phyloP scores from a whole-genome alignment of 2,797 vertebrate genomes.

The Mergus octosetaceus region DNA sequence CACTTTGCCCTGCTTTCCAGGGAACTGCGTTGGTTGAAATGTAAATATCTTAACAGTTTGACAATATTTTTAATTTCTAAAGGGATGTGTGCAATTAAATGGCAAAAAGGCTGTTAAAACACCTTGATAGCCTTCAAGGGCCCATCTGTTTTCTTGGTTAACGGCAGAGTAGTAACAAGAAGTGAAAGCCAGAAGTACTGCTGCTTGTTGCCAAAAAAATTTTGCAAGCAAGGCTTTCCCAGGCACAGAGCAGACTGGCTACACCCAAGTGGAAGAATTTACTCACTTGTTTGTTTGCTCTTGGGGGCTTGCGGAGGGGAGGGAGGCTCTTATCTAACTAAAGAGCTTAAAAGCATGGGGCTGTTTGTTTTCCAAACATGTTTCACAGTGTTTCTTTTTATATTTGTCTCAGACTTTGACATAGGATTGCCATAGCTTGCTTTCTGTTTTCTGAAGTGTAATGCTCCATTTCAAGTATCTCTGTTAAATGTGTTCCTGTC shows the following conservation, averaged over 20 bases:
- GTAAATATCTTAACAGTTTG: not conserved
- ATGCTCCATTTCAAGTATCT: not conserved
- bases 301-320: conserved; percentile 46
- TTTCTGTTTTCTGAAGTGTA: not conserved
- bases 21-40: not conserved
- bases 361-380: not conserved
- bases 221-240: conserved; percentile 78
- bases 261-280: conserved; percentile 74
- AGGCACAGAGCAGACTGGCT: conserved; percentile 59
- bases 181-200: conserved; percentile 53
- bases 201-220: conserved; percentile 51
- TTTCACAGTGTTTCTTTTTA: conserved; percentile 3
- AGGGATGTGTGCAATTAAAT: not conserved
- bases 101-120: not conserved
- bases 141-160: conserved; percentile 47
- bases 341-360: not conserved
- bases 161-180: conserved; percentile 22
- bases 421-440: not conserved
- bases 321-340: conserved; percentile 44
- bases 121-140: not conserved
- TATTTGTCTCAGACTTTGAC: conserved; percentile 31
- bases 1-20: not conserved
- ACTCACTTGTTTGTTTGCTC: conserved; percentile 66
- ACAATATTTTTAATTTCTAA: not conserved
- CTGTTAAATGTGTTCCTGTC: not conserved